phyloP scores from a whole-genome alignment of 1,140 invertebrate species.

The Adelges cooleyi region DNA sequence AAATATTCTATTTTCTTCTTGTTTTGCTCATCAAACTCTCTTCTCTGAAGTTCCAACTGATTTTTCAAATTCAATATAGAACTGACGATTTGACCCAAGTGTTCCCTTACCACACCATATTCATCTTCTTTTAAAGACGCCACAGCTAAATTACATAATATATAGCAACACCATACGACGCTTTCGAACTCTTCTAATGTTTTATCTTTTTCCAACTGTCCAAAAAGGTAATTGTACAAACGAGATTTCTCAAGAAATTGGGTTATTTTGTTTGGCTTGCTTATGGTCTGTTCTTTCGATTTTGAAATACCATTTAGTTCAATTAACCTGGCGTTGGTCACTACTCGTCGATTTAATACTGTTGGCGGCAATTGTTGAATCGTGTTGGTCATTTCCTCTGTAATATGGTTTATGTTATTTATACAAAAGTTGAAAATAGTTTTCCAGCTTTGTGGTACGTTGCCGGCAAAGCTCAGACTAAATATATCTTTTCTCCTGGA shows the following conservation, averaged over 20 bases:
- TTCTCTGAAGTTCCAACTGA: neutral
- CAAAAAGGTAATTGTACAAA: slow-evolving; percentile 11
- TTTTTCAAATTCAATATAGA: neutral
- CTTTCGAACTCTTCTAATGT: slow-evolving; percentile 5
- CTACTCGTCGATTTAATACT: neutral
- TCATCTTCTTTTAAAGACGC: slow-evolving; percentile 19
- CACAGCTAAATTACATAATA: slow-evolving; percentile 14
- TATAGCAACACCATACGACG: slow-evolving; percentile 19
- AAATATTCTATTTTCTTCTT: neutral
- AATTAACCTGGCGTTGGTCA: slow-evolving; percentile 9
- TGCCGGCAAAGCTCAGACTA: slow-evolving; percentile 14
- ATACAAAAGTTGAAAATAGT: slow-evolving; percentile 13
- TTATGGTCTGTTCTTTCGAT: neutral
- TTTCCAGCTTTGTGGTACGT: slow-evolving; percentile 9
- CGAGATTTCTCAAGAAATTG: neutral
- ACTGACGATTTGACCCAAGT: slow-evolving; percentile 3
- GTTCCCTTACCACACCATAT: slow-evolving; percentile 14
- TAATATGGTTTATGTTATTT: neutral
- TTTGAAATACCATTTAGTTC: neutral
- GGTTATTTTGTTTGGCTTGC: neutral
- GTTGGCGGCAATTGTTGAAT: neutral
- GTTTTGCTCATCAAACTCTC: neutral
- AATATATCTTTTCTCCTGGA: slow-evolving; percentile 18
- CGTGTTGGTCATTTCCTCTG: neutral
- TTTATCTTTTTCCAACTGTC: slow-evolving; percentile 1